Base-by-base conservation (phyloP, 2,888 invertebrate species). In the Polia nebulosa region DNA sequence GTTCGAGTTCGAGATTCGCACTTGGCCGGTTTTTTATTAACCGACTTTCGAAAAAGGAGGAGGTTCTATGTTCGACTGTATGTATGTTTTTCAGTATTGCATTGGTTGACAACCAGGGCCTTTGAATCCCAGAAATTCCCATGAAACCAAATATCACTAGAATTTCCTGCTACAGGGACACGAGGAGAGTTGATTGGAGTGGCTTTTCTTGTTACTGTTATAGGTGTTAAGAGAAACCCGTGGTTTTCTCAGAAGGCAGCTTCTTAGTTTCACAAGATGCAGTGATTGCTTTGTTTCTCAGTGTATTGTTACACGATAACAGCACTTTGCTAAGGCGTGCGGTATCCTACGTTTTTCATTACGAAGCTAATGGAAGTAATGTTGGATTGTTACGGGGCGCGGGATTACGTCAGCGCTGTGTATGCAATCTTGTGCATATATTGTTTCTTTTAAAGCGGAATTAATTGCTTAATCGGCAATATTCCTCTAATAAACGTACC, bases 331-430 rank as follows among this genome's bases (percentile, higher is more conserved):
- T 60, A 74, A 49, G 56, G 47, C 22, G 8, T 56, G 41, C 56
- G 44, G 27, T 63, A 41, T 60, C 20, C 56, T 34, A 29, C 56
- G 53, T 61, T 72, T 66, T 72, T 72, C 55, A 60, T 80, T 78
- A 60, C 51, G 13, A 44, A 62, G 41, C 57, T 68, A 66, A 55
- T 79, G 32, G 70, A 45, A 52, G 34, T 53, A 45, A 47, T 53
- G 45, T 66, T 45, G 49, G 45, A 51, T 49, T 72, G 53, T 36
- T 59, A 67, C 73, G 55, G 20, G 58, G 56, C 22, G 29, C 15
- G 34, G 58, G 51, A 51, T 76, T 61, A 76, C 76, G 65, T 76
- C 68, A 80, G 34, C 51, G 17, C 41, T 51, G 22, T 49, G 20
- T 41, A 36, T 56, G 74, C 51, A 62, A 66, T 70, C 41, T 70